Conservation (phyloP, 2,888 invertebrate genomes). For the Ferrisia virgata region DNA sequence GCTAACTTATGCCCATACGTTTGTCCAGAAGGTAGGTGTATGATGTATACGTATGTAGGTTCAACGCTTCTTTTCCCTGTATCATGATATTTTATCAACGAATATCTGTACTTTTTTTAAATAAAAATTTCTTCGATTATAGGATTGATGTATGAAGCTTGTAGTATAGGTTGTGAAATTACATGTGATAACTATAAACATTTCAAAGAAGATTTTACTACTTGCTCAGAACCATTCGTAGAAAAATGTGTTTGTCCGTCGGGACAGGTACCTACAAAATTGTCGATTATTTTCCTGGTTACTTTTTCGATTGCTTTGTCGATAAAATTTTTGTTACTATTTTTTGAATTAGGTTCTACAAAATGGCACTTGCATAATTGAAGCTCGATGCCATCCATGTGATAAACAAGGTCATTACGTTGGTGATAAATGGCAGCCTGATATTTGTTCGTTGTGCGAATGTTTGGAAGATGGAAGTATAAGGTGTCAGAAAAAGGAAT, state of each 20-base stretch:
- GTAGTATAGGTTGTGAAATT: slow-evolving; percentile 62
- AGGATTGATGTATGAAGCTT: slow-evolving; percentile 58
- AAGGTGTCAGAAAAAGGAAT: slow-evolving; percentile 63
- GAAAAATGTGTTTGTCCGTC: slow-evolving; percentile 85
- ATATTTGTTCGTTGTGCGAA: slow-evolving; percentile 70
- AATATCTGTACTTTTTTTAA: no score
- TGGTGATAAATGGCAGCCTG: slow-evolving; percentile 67
- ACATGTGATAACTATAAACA: slow-evolving; percentile 65
- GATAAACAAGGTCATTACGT: slow-evolving; percentile 68
- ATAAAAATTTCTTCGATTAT: background rate
- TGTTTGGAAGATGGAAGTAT: slow-evolving; percentile 61
- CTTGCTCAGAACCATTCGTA: slow-evolving; percentile 57
- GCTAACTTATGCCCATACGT: slow-evolving; percentile 64
- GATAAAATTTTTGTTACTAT: background rate
- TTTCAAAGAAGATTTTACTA: slow-evolving; percentile 52
- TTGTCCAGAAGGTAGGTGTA: slow-evolving; percentile 56
- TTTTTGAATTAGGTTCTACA: slow-evolving; percentile 59
- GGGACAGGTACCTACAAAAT: slow-evolving; percentile 59
- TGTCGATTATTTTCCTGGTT: no score
- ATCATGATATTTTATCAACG: no score
- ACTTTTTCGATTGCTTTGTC: no score
- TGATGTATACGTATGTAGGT: background rate
- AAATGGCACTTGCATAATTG: slow-evolving; percentile 69
- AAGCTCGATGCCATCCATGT: slow-evolving; percentile 67
- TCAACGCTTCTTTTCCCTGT: no score